These are phyloP conservation scores for Monopis laevigella DNA, from an alignment of 2,888 invertebrate species.

Conservation along the genomic window DNA sequence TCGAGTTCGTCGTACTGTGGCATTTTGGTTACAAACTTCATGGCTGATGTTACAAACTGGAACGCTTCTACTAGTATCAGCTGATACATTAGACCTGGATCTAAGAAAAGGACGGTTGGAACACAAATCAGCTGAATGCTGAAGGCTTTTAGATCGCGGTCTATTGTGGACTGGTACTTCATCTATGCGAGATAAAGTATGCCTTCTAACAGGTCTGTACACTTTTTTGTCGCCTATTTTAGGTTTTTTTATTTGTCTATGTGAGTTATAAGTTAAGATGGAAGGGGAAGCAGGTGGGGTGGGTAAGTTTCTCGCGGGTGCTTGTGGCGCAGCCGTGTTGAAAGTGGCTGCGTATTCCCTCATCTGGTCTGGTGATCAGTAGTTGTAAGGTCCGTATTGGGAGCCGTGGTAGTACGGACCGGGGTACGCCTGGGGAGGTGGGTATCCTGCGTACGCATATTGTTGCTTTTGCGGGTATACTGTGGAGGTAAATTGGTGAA, in stretches of 20 bases:
- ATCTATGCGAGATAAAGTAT: conserved; percentile 55
- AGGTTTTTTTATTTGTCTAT: conserved; percentile 40
- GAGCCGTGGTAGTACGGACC: conserved; percentile 92
- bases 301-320: conserved; percentile 50
- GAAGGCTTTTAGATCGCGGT: conserved; percentile 40
- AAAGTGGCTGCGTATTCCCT: conserved; percentile 57
- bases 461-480: conserved; percentile 96
- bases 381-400: conserved; percentile 93
- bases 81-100: conserved; percentile 53
- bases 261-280: conserved; percentile 54
- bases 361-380: conserved; percentile 73
- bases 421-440: conserved; percentile 83
- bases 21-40: conserved; percentile 35
- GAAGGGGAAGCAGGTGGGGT: conserved; percentile 23
- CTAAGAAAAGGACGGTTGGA: conserved; percentile 43
- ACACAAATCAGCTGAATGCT: conserved; percentile 44
- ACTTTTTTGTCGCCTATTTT: conserved; percentile 44
- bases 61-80: conserved; percentile 55
- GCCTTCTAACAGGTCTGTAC: conserved; percentile 43
- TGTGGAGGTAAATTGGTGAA: no score
- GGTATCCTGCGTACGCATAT: conserved; percentile 90
- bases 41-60: conserved; percentile 54
- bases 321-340: conserved; percentile 57
- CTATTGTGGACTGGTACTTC: conserved; percentile 33
- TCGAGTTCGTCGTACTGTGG: conserved; percentile 54